Conservation (phyloP, 2,113 vertebrate species). For the Cranoglanis bouderius region DNA sequence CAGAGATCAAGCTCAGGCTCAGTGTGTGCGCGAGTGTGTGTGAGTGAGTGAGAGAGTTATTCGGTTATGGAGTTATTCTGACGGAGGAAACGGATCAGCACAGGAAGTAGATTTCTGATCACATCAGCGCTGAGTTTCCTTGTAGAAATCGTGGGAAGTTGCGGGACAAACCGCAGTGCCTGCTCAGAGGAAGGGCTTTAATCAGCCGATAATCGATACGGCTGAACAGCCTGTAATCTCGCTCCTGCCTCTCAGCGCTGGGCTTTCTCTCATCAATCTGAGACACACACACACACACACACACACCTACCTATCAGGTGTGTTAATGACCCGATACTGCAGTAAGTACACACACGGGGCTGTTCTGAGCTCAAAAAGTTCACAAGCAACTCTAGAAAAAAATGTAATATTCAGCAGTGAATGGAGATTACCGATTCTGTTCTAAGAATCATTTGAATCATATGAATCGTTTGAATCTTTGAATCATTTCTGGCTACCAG, state of each 20-base stretch:
- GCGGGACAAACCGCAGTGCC: background rate
- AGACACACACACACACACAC: constrained; percentile 3
- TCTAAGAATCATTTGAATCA: constrained; percentile 70
- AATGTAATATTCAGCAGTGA: constrained; percentile 15
- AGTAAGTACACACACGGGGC: background rate
- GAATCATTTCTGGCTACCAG: constrained; percentile 33
- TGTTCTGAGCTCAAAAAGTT: constrained; percentile 12
- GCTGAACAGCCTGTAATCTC: constrained; percentile 37
- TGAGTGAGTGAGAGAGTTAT: background rate
- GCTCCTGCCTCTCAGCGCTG: constrained; percentile 7
- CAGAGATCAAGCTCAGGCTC: constrained; percentile 6
- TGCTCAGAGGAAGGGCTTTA: constrained; percentile 26
- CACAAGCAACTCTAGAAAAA: background rate
- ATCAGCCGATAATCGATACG: constrained; percentile 30
- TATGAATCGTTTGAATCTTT: constrained; percentile 3
- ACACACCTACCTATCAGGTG: background rate
- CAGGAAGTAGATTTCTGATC: background rate
- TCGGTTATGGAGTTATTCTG: background rate
- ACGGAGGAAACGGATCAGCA: background rate
- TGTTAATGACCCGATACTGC: constrained; percentile 22
- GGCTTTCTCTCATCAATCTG: constrained; percentile 2
- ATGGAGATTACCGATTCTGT: constrained; percentile 69
- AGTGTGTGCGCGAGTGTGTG: background rate
- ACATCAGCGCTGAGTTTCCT: background rate
- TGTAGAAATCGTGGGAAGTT: background rate